Evolutionary conservation across 2,888 invertebrate genomes (phyloP).

Genomic region (Galerucella calmariensis): DNA sequence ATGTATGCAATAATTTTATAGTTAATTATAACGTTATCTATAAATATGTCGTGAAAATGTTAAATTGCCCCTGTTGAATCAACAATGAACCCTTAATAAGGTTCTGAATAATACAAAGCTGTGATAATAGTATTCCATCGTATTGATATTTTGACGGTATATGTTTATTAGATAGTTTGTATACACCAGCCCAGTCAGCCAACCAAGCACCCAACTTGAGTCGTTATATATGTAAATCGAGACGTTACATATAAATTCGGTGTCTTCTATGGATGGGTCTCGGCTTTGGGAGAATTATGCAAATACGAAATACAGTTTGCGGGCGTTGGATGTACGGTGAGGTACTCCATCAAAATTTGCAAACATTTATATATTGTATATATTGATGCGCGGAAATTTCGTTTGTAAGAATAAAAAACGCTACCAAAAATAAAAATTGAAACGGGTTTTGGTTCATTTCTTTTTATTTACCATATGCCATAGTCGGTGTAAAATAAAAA

Average conservation of each 20-base stretch:
- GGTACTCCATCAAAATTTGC: conserved; percentile 43
- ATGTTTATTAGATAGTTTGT: conserved; percentile 46
- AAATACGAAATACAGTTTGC: conserved; percentile 43
- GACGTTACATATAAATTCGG: conserved; percentile 44
- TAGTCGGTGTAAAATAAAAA: not conserved
- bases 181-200: conserved; percentile 20
- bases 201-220: conserved; percentile 34
- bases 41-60: not conserved
- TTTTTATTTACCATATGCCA: too few species aligned
- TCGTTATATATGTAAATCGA: conserved; percentile 52
- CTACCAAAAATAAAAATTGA: not conserved
- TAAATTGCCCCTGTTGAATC: not conserved
- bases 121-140: conserved; percentile 13
- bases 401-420: not conserved
- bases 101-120: not conserved
- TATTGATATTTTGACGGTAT: conserved; percentile 39
- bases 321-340: conserved; percentile 18
- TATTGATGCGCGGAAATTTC: not conserved
- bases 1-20: too few species aligned
- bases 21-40: not conserved
- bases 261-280: conserved; percentile 44
- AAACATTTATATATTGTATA: conserved; percentile 30
- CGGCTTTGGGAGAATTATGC: conserved; percentile 44
- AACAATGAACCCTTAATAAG: not conserved
- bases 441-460: not conserved